Base-by-base conservation (phyloP, 2,888 invertebrate genomes). In the Troglohyphantes excavatus region DNA sequence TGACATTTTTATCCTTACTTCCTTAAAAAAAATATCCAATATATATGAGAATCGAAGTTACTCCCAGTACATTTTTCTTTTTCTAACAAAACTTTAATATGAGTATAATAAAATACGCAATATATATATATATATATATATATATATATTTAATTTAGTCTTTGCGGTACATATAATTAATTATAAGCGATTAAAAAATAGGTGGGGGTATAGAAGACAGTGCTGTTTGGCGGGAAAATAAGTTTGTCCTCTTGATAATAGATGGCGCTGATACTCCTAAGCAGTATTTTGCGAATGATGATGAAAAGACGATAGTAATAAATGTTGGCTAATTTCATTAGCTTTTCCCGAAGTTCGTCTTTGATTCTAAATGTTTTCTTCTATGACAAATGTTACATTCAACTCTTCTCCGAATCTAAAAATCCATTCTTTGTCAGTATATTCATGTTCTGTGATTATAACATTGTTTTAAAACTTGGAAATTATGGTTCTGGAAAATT, bases 261-360 rank as follows among this genome's bases (percentile, higher is more conserved):
- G 86, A 86, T 86, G 86, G 86, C 86, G 86, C 72, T 79, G 86
- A 21, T n/a, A 33, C 21, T 19, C 59, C 39, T 23, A 23, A 33
- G 33, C 9, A 33, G 3, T 33, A 13, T 70, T 11, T 70, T 70
- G 39, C 29, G 5, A 17, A 59, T 39, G 9, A 61, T 9, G 27
- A 73, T 23, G 26, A 67, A 43, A 43, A 46, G 21, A 29, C 26
- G 27, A n/a, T 46, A 17, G n/a, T 23, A 26, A 73, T 73, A 72
- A n/a, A 83, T 72, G 39, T 46, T 26, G 21, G 59, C 67, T 84
- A 84, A 84, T 84, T 84, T 75, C 75, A 84, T 75, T 84, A 84
- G 67, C 75, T 67, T 84, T 75, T 75, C 75, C 19, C 33, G 65
- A 19, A 84, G 39, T n/a, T 17, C 46, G 75, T 75, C 43, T 73